Evolutionary conservation across 2,888 invertebrate genomes (phyloP).

Genomic region (Netelia inedita): DNA sequence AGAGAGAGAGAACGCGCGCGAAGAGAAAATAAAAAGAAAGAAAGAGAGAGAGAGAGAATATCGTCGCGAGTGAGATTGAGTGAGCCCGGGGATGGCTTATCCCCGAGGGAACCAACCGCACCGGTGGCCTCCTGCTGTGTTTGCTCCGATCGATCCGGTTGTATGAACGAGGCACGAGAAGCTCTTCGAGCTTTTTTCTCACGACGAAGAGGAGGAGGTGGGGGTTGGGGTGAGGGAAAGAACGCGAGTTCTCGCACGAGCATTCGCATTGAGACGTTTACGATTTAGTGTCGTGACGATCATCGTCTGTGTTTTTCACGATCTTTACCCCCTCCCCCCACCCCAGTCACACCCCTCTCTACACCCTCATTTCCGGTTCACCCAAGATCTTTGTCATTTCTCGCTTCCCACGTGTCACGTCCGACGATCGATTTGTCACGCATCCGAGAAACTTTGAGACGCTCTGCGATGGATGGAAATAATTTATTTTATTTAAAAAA

Average conservation of each 20-base stretch:
- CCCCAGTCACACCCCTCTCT: background rate
- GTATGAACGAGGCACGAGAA: background rate
- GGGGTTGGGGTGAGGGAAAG: background rate
- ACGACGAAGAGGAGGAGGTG: background rate
- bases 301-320: background rate
- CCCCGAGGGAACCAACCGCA: conserved; percentile 59
- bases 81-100: conserved; percentile 54
- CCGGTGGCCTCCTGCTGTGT: background rate
- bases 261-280: conserved; percentile 36
- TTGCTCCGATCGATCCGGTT: conserved; percentile 28
- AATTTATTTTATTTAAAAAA: no score
- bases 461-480: no score
- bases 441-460: no score
- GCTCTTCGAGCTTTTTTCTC: background rate
- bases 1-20: conserved; percentile 27
- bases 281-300: conserved; percentile 45
- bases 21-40: conserved; percentile 55
- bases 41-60: conserved; percentile 19
- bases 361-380: background rate
- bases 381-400: no score
- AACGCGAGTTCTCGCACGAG: background rate
- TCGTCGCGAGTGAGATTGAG: conserved; percentile 42
- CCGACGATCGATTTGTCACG: no score
- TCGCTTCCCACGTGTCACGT: no score
- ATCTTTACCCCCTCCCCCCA: background rate